phyloP scores from a whole-genome alignment of 2,113 vertebrate species.

The Grammomys dolichurus region DNA sequence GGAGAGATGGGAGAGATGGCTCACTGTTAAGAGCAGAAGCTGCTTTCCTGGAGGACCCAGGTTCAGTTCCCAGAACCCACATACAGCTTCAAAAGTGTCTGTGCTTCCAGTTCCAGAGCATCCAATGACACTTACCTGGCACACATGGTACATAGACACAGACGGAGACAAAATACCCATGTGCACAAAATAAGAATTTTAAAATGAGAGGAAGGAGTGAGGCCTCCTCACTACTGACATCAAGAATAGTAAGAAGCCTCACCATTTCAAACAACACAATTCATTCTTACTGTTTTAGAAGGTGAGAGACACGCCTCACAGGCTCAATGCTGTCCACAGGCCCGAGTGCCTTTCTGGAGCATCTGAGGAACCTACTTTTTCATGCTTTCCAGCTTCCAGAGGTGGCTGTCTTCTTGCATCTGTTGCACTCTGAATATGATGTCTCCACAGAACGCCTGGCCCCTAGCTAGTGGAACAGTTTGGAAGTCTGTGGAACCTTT shows the following conservation, averaged over 20 bases:
- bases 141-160: background rate
- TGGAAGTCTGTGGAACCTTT: background rate
- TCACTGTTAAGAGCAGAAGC: background rate
- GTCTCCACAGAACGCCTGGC: background rate
- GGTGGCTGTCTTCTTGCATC: background rate
- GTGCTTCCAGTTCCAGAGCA: background rate
- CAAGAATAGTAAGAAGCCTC: background rate
- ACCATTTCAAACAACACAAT: background rate
- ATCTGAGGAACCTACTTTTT: background rate
- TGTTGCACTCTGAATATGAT: background rate
- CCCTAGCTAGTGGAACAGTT: background rate
- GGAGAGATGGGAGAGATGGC: too few species aligned
- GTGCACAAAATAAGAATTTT: background rate
- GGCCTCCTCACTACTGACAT: too few species aligned
- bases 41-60: background rate
- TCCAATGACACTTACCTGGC: background rate
- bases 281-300: background rate
- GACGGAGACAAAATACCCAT: background rate
- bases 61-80: background rate
- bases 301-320: background rate
- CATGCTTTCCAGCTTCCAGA: background rate
- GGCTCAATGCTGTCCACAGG: too few species aligned
- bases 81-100: background rate
- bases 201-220: background rate
- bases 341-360: too few species aligned